These are phyloP conservation scores for Congeria kusceri DNA, from an alignment of 2,888 invertebrate species.

Conservation along the genomic window DNA sequence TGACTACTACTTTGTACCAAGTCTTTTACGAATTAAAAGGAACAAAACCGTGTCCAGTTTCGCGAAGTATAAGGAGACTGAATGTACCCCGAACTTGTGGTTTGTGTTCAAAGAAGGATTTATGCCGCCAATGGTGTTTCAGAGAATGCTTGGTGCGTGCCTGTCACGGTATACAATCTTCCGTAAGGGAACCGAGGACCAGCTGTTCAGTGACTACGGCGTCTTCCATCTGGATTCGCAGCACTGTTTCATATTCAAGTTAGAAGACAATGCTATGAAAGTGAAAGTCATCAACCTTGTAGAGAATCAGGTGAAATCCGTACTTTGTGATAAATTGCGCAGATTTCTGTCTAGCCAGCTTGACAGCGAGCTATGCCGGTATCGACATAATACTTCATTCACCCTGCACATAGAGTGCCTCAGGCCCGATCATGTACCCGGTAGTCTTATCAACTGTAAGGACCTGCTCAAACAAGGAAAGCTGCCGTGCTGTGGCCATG, in stretches of 20 bases:
- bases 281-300: conserved; percentile 51
- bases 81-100: conserved; percentile 52
- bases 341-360: conserved; percentile 47
- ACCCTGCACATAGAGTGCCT: conserved; percentile 55
- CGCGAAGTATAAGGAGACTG: background rate
- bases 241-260: conserved; percentile 49
- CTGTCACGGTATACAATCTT: conserved; percentile 44
- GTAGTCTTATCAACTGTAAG: conserved; percentile 50
- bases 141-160: conserved; percentile 58
- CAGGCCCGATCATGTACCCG: conserved; percentile 24
- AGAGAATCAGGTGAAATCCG: conserved; percentile 39
- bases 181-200: conserved; percentile 40
- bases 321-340: conserved; percentile 55
- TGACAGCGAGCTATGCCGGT: conserved; percentile 56
- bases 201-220: conserved; percentile 50
- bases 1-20: conserved; percentile 63
- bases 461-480: conserved; percentile 54
- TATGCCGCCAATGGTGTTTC: conserved; percentile 57
- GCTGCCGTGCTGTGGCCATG: conserved; percentile 57
- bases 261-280: conserved; percentile 47
- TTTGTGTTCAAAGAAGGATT: conserved; percentile 61
- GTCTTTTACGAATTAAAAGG: conserved; percentile 48
- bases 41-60: conserved; percentile 6
- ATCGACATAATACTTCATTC: conserved; percentile 57
- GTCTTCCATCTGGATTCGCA: conserved; percentile 52